A percentile compares a stretch with the other conserved stretches of the same genome.
Conservation (phyloP, 2,797 vertebrate species). For the Hippocampus kuda region DNA sequence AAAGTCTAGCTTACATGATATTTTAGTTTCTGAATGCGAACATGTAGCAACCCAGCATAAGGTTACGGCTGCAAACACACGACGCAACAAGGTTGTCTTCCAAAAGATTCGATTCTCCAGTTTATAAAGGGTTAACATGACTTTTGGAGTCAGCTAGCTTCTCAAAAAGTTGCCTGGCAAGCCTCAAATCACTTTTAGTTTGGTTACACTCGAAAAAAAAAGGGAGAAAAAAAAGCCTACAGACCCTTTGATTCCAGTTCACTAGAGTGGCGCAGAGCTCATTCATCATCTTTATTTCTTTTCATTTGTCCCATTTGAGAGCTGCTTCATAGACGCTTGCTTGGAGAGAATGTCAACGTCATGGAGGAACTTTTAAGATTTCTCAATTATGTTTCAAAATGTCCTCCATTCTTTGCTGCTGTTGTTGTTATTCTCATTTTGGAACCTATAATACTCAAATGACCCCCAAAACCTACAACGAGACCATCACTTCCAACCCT, state of each 20-base stretch:
- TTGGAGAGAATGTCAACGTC: background rate
- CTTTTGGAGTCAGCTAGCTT: background rate
- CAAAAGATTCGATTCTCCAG: background rate
- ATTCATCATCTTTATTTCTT: background rate
- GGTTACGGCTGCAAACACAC: background rate
- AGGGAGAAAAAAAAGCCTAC: background rate
- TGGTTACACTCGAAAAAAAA: background rate
- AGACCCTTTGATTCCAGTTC: background rate
- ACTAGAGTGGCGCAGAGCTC: background rate
- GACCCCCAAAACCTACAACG: background rate
- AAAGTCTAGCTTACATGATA: too few species aligned
- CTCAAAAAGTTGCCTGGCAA: background rate
- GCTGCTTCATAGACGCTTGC: background rate
- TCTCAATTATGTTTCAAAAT: background rate
- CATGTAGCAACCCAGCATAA: background rate
- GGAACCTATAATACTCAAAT: background rate
- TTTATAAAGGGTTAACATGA: background rate
- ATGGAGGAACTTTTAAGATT: background rate
- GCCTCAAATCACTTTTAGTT: background rate
- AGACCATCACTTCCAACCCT: background rate
- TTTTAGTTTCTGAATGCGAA: too few species aligned
- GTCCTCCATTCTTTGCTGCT: background rate
- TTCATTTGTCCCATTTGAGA: slow-evolving; percentile 17
- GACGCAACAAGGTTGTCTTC: background rate
- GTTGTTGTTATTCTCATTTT: background rate